Conservation (phyloP, 2,797 vertebrate genomes). For the Okamejei kenojei region DNA sequence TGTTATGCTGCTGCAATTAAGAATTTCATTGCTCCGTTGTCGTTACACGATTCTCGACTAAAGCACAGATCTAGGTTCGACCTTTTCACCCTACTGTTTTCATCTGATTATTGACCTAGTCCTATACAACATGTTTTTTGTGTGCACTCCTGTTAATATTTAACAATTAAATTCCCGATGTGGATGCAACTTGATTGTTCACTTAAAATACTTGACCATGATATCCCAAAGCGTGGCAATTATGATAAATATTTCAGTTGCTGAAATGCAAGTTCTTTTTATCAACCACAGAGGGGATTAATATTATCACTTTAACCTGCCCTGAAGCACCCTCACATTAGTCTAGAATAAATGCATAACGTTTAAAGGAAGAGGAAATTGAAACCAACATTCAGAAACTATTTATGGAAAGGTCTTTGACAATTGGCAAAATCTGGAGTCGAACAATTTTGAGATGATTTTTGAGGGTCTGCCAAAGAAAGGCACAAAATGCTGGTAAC, state of each 20-base stretch:
- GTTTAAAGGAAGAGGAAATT: neutral
- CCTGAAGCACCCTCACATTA: neutral
- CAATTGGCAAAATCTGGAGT: no score
- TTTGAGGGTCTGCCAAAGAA: no score
- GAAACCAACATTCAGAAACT: neutral
- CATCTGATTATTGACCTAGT: neutral
- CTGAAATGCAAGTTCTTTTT: neutral
- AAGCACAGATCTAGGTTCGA: neutral
- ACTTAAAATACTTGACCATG: neutral
- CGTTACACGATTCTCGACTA: no score
- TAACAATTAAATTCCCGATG: neutral
- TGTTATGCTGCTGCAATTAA: no score
- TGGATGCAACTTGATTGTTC: neutral
- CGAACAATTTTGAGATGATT: no score
- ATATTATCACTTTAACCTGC: neutral
- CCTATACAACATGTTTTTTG: neutral
- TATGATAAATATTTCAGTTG: neutral
- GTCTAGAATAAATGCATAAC: neutral
- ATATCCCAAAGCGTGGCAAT: neutral
- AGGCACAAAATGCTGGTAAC: no score
- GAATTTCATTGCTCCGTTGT: no score
- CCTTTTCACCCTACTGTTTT: neutral
- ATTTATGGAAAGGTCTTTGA: no score
- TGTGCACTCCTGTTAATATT: neutral
- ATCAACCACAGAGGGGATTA: neutral